Percentiles rank a stretch among this genome's conserved stretches.
phyloP scores from a whole-genome alignment of 1,140 invertebrate genomes.

The Eupristina koningsbergeri region DNA sequence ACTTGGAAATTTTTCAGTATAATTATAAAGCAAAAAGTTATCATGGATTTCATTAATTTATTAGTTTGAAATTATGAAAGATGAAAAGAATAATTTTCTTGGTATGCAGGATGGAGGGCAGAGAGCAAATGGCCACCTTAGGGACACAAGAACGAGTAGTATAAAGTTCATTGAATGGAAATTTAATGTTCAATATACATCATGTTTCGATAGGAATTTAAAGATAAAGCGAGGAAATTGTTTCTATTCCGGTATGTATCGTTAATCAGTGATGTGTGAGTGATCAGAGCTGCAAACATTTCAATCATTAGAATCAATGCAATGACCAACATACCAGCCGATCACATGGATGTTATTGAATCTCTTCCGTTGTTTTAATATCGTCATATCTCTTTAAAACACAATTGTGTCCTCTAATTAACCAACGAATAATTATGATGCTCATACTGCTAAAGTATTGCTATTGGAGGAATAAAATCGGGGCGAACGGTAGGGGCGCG shows the following conservation, averaged over 20 bases:
- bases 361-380: neutral
- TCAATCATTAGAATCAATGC: neutral
- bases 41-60: no score
- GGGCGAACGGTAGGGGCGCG: neutral
- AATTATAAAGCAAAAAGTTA: no score
- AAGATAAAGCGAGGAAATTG: no score
- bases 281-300: neutral
- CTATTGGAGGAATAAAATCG: neutral
- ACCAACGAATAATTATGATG: slow-evolving; percentile 33
- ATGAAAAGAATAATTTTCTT: no score
- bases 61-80: no score
- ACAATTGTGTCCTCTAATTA: slow-evolving; percentile 29
- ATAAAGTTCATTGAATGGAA: neutral
- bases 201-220: neutral
- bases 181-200: neutral
- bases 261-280: neutral
- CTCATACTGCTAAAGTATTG: neutral
- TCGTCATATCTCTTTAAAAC: slow-evolving; percentile 23
- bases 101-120: no score
- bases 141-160: no score
- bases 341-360: neutral
- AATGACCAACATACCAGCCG: no score
- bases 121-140: no score
- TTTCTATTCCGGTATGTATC: no score
- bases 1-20: no score